A percentile compares a stretch with the other conserved stretches of the same genome.
Evolutionary conservation across 2,797 vertebrate genomes (phyloP).

Genomic region (Betta splendens): DNA sequence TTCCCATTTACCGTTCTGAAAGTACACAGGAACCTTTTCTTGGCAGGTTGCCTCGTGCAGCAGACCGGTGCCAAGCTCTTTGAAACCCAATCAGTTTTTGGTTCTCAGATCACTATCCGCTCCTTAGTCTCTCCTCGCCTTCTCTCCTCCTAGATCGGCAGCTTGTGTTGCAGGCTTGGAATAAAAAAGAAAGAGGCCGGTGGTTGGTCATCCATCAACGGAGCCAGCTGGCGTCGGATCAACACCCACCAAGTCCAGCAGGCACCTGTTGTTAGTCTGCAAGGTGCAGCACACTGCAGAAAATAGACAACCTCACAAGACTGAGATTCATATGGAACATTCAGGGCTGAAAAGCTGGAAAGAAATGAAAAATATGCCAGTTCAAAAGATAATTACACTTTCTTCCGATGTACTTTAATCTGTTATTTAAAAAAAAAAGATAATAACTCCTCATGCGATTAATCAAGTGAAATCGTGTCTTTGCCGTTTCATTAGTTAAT

Average conservation of each 20-base stretch:
- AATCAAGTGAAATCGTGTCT: not conserved
- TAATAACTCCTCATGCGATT: not conserved
- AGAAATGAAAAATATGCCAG: conserved; percentile 20
- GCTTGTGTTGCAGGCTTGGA: conserved; percentile 44
- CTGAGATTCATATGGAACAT: conserved; percentile 19
- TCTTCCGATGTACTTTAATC: not conserved
- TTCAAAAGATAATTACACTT: conserved; percentile 24
- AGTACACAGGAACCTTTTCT: conserved; percentile 77
- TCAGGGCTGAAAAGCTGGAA: not conserved
- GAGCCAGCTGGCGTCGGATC: conserved; percentile 71
- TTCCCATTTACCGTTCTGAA: conserved; percentile 73
- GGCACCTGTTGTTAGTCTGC: conserved; percentile 76
- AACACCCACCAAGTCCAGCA: conserved; percentile 65
- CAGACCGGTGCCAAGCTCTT: conserved; percentile 78
- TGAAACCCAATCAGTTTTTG: conserved; percentile 83
- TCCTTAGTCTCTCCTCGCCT: conserved; percentile 64
- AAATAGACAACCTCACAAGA: conserved; percentile 42
- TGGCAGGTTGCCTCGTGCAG: conserved; percentile 77
- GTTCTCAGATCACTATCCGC: conserved; percentile 79
- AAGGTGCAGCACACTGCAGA: conserved; percentile 67
- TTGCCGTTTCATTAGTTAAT: not conserved
- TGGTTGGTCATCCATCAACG: conserved; percentile 62
- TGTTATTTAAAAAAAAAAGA: conserved; percentile 10
- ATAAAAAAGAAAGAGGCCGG: conserved; percentile 44
- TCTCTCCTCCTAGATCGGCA: conserved; percentile 62